Conservation (phyloP, 2,888 invertebrate genomes). For the Diaprepes abbreviatus region DNA sequence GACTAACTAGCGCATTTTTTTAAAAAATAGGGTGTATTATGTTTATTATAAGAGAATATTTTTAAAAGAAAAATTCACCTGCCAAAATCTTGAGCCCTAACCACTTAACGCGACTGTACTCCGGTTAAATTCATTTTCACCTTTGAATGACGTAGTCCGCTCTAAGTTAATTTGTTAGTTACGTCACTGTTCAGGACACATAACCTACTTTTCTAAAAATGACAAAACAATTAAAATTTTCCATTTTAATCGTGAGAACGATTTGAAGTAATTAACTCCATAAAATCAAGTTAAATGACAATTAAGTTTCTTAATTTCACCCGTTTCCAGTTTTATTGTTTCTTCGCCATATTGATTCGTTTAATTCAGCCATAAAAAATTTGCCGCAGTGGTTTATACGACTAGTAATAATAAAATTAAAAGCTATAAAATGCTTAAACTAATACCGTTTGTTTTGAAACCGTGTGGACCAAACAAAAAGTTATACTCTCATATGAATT, state of each 20-base stretch:
- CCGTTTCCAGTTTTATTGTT: neutral
- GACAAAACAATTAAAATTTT: neutral
- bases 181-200: too few relatives aligned
- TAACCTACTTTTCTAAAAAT: neutral
- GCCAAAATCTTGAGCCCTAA: too few relatives aligned
- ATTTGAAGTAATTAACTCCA: neutral
- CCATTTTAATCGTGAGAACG: neutral
- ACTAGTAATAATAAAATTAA: neutral
- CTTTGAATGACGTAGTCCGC: too few relatives aligned
- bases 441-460: neutral
- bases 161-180: too few relatives aligned
- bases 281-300: neutral
- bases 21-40: too few relatives aligned
- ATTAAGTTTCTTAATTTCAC: neutral
- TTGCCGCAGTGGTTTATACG: neutral
- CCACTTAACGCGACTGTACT: too few relatives aligned
- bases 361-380: neutral
- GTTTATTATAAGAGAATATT: too few relatives aligned
- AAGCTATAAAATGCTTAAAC: neutral
- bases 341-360: neutral
- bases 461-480: too few relatives aligned
- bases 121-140: too few relatives aligned
- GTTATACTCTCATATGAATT: too few relatives aligned
- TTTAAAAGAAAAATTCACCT: too few relatives aligned
- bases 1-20: too few relatives aligned